Evolutionary conservation across 2,113 vertebrate genomes (phyloP).

Genomic region (Maccullochella peelii): DNA sequence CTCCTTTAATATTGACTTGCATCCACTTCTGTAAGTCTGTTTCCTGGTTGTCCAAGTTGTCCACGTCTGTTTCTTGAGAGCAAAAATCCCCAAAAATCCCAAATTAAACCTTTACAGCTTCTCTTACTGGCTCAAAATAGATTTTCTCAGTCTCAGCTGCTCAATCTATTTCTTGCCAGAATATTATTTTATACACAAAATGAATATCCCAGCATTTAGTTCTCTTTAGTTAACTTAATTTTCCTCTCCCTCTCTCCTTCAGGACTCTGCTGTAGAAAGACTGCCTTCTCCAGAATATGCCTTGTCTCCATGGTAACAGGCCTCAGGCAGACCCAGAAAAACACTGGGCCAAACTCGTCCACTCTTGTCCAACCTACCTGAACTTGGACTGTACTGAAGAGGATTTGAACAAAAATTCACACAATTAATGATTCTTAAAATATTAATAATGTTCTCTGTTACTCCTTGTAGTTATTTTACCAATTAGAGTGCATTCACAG

Average conservation of each 20-base stretch:
- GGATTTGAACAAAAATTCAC: not conserved
- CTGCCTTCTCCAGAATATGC: conserved; percentile 56
- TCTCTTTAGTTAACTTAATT: conserved; percentile 4
- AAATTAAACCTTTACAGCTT: not conserved
- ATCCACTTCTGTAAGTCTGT: not conserved
- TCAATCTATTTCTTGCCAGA: conserved; percentile 1
- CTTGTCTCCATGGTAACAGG: conserved; percentile 71
- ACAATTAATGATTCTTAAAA: not conserved
- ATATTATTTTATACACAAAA: conserved; percentile 23
- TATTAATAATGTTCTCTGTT: not conserved
- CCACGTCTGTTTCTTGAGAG: not conserved
- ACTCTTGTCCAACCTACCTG: conserved; percentile 38
- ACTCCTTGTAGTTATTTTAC: not conserved
- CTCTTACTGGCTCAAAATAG: not conserved
- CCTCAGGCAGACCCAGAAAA: conserved; percentile 57
- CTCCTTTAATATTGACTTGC: not conserved
- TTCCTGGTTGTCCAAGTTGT: not conserved
- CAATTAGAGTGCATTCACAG: not conserved
- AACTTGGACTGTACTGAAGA: conserved; percentile 21
- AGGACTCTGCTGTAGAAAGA: conserved; percentile 48
- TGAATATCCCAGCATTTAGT: conserved; percentile 25
- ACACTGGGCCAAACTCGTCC: not conserved
- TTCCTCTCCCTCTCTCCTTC: conserved; percentile 22
- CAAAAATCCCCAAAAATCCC: not conserved
- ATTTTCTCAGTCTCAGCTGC: conserved; percentile 5